Percentiles rank a stretch among this genome's conserved stretches.
Conservation (phyloP, 2,113 vertebrate species). For the Neolamprologus kungweensis region DNA sequence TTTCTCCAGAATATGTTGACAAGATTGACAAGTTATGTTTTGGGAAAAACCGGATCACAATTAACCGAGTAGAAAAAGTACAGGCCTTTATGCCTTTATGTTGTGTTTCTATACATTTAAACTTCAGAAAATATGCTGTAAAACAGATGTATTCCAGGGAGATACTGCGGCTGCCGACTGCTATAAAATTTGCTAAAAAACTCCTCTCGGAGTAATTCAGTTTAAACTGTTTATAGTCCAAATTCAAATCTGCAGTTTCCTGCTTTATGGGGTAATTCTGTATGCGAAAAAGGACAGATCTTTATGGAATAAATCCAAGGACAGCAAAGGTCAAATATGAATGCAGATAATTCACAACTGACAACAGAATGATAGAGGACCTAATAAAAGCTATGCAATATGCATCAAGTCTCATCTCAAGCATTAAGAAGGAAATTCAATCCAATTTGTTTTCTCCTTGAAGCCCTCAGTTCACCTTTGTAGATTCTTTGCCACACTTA, state of each 20-base stretch:
- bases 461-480: not conserved
- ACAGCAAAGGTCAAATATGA: constrained; percentile 20
- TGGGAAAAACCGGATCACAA: fast-evolving
- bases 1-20: not conserved
- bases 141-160: not conserved
- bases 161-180: not conserved
- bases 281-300: not conserved
- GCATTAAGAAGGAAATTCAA: not conserved
- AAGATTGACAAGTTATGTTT: not conserved
- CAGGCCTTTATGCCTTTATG: not conserved
- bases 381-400: constrained; percentile 20
- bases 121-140: not conserved
- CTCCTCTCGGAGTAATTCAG: not conserved
- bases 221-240: not conserved
- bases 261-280: not conserved
- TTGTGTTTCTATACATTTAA: not conserved
- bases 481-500: not conserved
- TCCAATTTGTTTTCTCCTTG: constrained; percentile 22
- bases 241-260: not conserved
- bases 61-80: not conserved
- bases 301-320: not conserved
- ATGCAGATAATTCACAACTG: constrained; percentile 27
- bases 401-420: constrained; percentile 13
- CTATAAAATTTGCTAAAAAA: not conserved
- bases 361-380: constrained; percentile 14